Base-by-base conservation (phyloP, 92 coral and sea anemone genomes). In the Chrysogorgia sp. region DNA sequence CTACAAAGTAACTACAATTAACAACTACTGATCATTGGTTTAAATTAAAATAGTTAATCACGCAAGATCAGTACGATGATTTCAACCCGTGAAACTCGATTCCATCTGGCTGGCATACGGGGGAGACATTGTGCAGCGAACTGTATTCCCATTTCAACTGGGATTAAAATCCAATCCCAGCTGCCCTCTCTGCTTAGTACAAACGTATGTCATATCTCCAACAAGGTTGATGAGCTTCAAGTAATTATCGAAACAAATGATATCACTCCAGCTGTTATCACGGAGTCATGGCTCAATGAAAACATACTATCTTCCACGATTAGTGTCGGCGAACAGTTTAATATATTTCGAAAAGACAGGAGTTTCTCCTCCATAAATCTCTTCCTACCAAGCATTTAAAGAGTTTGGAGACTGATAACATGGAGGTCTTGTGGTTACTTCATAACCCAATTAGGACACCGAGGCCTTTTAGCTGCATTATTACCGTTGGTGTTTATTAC, bases 381-480 rank as follows among this genome's bases (percentile, higher is more conserved):
- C 70, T 70, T 24, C 80, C 84, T 67, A 77, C 85, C 62, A 84
- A 37, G 47, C 85, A 53, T 26, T 64, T 84, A 25, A 48, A 15
- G 58, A 61, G 67, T 40, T 48, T 79, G 4, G 81, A 84, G 52
- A 58, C 29, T 35, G 47, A 25, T 31, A 80, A 84, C 71, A 68
- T 65, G 57, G 72, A 84, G 72, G 88, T 84, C 20, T 19, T 84
- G 59, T 83, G 87, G 85, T n/a, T n/a, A n/a, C n/a, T n/a, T n/a
- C n/a, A n/a, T n/a, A n/a, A n/a, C n/a, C n/a, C n/a, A n/a, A n/a
- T n/a, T n/a, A n/a, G 69, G 20, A 84, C 47, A 25, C 0, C 69
- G 20, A 84, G 88, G 40, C 88, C 88, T 34, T 69, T 84, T 49
- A 84, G 88, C 57, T 84, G 87, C 49, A 65, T 84, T 22, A 79